Base-by-base conservation (phyloP, 2,888 invertebrate species). In the Ceraclea dissimilis region DNA sequence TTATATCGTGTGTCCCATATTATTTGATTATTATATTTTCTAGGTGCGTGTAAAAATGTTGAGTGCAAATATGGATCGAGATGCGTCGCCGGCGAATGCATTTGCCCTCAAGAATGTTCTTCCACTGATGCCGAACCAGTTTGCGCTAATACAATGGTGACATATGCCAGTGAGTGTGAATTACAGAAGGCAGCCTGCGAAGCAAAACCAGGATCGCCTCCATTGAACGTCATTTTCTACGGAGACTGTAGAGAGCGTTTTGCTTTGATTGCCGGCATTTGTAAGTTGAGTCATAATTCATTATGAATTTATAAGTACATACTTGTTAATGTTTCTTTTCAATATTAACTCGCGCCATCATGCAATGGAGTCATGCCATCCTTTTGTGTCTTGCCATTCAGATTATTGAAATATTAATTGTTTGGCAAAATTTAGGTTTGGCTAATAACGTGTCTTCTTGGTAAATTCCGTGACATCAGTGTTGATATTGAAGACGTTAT, bases 111-210 rank as follows among this genome's bases (percentile, higher is more conserved):
- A 52, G 80, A 83, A 61, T 94, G 94, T 73, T 48, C 53, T n/a
- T 81, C 78, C 54, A 78, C 76, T 11, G 78, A 78, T 11, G 76
- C 79, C 20, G 86, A 88, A 66, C 84, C 86, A 2, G 89, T 93
- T 17, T 93, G 93, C 70, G 88, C 86, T 46, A 86, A 83, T 67
- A 85, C 87, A 66, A 81, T 83, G 63, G 79, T 81, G 62, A 90
- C 90, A 2, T 93, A 87, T 72, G 73, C 80, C 61, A 90, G 86
- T 71, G 90, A 90, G 71, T 93, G 93, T 68, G 87, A 90, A 65
- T 78, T 93, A 69, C 84, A 84, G 66, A 82, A 83, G 65, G 84
- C 83, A 13, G 85, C 88, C 13, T 93, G 93, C 70, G 74, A 77
- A 58, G 70, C 52, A 17, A 55, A 52, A 31, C 44, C 58, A n/a